These are phyloP conservation scores for Melanotaenia duboulayi DNA, from an alignment of 2,113 vertebrate species.

Conservation along the genomic window DNA sequence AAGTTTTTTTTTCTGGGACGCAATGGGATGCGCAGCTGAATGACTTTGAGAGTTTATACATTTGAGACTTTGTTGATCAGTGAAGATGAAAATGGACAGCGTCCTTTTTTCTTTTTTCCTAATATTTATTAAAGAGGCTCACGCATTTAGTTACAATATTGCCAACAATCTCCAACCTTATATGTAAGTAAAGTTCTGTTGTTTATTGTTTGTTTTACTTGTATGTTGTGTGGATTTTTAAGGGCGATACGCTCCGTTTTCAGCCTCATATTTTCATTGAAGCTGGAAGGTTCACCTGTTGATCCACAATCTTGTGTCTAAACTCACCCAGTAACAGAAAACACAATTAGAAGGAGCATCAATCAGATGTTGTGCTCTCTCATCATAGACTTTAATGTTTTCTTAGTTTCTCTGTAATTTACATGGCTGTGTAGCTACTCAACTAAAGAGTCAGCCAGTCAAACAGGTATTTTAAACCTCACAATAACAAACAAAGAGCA, in stretches of 20 bases:
- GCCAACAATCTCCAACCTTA: constrained; percentile 79
- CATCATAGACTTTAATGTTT: background rate
- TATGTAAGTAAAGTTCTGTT: constrained; percentile 86
- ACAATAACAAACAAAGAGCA: constrained; percentile 20
- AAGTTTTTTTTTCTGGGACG: background rate
- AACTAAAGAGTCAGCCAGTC: constrained; percentile 18
- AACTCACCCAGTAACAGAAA: constrained; percentile 13
- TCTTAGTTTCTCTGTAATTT: constrained; percentile 22
- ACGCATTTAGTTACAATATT: constrained; percentile 59
- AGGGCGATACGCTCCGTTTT: background rate
- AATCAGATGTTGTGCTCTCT: constrained; percentile 1
- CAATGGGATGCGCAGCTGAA: constrained; percentile 21
- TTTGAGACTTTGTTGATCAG: constrained; percentile 8
- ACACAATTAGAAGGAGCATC: constrained; percentile 4
- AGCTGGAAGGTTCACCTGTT: constrained; percentile 33
- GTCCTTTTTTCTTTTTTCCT: constrained; percentile 58
- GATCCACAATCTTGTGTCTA: constrained; percentile 30
- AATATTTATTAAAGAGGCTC: constrained; percentile 66
- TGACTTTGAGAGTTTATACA: constrained; percentile 1
- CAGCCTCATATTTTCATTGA: constrained; percentile 8
- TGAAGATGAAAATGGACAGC: constrained; percentile 64
- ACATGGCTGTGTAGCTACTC: constrained; percentile 31
- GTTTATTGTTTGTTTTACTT: background rate
- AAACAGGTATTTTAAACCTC: constrained; percentile 25
- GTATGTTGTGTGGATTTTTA: background rate